Evolutionary conservation across 2,888 invertebrate species (phyloP).

Genomic region (Drosophila leonis): DNA sequence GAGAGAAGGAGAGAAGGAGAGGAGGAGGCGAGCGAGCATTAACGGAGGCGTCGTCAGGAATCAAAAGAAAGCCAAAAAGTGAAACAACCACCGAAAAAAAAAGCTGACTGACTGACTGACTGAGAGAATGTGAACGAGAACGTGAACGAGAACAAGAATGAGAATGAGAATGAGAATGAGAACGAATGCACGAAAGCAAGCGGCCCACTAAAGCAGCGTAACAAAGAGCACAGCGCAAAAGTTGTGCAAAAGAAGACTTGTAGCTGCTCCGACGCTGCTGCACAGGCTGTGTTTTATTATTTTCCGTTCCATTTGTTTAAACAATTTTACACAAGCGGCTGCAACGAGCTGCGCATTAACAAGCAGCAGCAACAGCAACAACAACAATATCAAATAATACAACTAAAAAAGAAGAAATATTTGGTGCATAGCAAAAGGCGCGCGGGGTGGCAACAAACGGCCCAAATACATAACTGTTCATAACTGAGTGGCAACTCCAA

Average conservation of each 20-base stretch:
- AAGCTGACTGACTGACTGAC: constrained; percentile 50
- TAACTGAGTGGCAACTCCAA: constrained; percentile 17
- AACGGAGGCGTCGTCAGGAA: constrained; percentile 14
- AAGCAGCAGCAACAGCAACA: neutral
- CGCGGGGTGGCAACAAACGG: constrained; percentile 27
- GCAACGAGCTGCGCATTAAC: too few species aligned
- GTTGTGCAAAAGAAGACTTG: constrained; percentile 80
- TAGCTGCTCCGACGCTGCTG: constrained; percentile 65
- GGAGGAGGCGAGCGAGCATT: neutral
- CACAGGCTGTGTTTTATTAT: constrained; percentile 49
- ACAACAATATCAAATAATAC: constrained; percentile 16
- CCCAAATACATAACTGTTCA: constrained; percentile 23
- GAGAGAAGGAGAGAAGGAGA: neutral
- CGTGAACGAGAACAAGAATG: neutral
- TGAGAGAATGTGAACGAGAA: constrained; percentile 32
- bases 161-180: constrained; percentile 22
- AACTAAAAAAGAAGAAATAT: constrained; percentile 16
- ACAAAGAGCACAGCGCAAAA: constrained; percentile 63
- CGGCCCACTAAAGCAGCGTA: constrained; percentile 57
- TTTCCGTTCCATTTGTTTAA: constrained; percentile 65
- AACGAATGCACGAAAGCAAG: constrained; percentile 20
- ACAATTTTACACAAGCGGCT: constrained; percentile 47
- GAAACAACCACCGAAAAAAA: constrained; percentile 66
- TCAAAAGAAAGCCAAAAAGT: constrained; percentile 41
- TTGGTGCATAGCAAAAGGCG: constrained; percentile 39